Evolutionary conservation across 2,797 vertebrate species (phyloP).

Genomic region (Scleropages formosus): DNA sequence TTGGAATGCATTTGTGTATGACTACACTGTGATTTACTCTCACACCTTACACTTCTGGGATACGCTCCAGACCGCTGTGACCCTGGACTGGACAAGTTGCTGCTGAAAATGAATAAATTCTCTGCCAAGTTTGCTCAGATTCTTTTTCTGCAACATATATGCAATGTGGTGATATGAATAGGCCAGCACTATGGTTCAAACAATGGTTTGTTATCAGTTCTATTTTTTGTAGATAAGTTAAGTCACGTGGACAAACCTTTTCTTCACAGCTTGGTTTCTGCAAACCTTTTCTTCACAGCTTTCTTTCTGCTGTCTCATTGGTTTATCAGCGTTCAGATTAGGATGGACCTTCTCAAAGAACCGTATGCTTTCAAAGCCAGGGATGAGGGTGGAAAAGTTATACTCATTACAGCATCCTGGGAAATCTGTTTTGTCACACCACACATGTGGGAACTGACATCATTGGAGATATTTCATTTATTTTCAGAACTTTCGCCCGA

Average conservation of each 20-base stretch:
- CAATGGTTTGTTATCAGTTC: neutral
- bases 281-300: no score
- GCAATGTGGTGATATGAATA: neutral
- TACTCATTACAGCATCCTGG: slow-evolving; percentile 34
- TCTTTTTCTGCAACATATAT: neutral
- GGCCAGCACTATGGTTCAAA: neutral
- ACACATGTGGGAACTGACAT: slow-evolving; percentile 62
- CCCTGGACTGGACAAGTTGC: no score
- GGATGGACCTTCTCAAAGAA: neutral
- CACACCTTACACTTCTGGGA: no score
- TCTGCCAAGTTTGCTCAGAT: slow-evolving; percentile 1
- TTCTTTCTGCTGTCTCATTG: no score
- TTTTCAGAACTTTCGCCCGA: slow-evolving; percentile 73
- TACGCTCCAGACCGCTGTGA: no score
- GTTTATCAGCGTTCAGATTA: neutral
- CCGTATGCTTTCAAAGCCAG: neutral
- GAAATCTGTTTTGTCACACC: slow-evolving; percentile 34
- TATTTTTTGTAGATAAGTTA: no score
- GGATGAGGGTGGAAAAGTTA: slow-evolving; percentile 35
- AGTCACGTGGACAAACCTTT: no score
- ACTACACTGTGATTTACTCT: no score
- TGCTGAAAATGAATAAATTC: no score
- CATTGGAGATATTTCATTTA: slow-evolving; percentile 56
- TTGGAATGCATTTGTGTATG: no score
- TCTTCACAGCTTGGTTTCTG: no score